Evolutionary conservation across 2,888 invertebrate species (phyloP).

Genomic region (Pandemis corylana): DNA sequence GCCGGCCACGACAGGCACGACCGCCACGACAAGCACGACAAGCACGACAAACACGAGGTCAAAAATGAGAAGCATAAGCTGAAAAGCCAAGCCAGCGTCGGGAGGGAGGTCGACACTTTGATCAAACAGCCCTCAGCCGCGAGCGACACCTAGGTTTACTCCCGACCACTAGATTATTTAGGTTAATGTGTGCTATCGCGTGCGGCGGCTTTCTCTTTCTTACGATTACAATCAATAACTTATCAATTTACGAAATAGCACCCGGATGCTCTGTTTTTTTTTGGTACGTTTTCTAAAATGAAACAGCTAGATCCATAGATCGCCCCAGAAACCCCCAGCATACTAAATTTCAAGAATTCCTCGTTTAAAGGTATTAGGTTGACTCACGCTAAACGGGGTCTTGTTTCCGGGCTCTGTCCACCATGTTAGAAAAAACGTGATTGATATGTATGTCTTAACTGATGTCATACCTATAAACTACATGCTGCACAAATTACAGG

Average conservation of each 20-base stretch:
- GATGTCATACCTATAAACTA: too few species aligned
- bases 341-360: too few species aligned
- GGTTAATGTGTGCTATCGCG: conserved; percentile 52
- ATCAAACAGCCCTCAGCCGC: conserved; percentile 80
- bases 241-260: not conserved
- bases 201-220: conserved; percentile 19
- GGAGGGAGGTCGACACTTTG: conserved; percentile 85
- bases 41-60: conserved; percentile 44
- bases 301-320: too few species aligned
- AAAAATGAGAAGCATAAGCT: conserved; percentile 64
- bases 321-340: too few species aligned
- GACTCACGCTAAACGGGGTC: too few species aligned
- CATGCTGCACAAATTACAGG: too few species aligned
- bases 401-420: too few species aligned
- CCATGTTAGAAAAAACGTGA: too few species aligned
- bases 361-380: too few species aligned
- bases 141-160: conserved; percentile 70
- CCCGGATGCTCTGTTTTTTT: too few species aligned
- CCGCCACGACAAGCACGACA: conserved; percentile 43
- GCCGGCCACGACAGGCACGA: conserved; percentile 56
- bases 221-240: not conserved
- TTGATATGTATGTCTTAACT: too few species aligned
- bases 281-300: too few species aligned
- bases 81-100: conserved; percentile 75
- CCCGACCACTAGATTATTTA: conserved; percentile 53